Base-by-base conservation (phyloP, 2,113 vertebrate genomes). In the Sylvia atricapilla region DNA sequence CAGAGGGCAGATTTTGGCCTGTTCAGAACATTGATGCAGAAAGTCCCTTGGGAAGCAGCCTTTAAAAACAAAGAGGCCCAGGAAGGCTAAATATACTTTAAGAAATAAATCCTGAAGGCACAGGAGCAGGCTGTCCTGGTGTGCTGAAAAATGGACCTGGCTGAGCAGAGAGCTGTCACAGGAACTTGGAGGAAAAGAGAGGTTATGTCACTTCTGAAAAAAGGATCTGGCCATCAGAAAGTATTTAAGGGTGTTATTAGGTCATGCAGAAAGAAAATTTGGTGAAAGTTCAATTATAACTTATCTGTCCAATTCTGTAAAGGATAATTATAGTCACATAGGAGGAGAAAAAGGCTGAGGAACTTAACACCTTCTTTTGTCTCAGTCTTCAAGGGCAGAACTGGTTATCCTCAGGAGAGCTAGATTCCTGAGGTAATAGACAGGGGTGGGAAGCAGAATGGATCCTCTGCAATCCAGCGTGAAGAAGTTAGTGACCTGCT, bases 41-140 rank as follows among this genome's bases (percentile, higher is more conserved):
- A 67, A 89, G 33, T n/a, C 19, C 7, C 10, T 53, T 50, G 20
- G 20, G 62, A 75, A 46, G 9, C n/a, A 53, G 20, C 7, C 7
- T n/a, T 68, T 39, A 30, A 60, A 82, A 75, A 15, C 2, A 24
- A 46, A 76, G 39, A 52, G 9, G 3, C 7, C 19, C 20, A 30
- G 30, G n/a, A 76, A 35, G 5, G 9, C 11, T 53, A n/a, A 16
- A 27, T 30, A 13, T 35, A 60, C 20, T 60, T 60, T 19, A 47
- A 53, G 55, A 44, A 62, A 47, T 17, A 62, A 62, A 53, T 31
- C 6, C 53, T 60, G 17, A 60, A 47, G 30, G 8, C 4, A n/a
- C 11, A 53, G 39, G 10, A 55, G 6, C 20, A 55, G 16, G 8
- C 24, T 0, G 0, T 47, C 14, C 46, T 12, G 7, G 10, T 28